Conservation (phyloP, 2,113 vertebrate genomes). For the Oreochromis aureus region DNA sequence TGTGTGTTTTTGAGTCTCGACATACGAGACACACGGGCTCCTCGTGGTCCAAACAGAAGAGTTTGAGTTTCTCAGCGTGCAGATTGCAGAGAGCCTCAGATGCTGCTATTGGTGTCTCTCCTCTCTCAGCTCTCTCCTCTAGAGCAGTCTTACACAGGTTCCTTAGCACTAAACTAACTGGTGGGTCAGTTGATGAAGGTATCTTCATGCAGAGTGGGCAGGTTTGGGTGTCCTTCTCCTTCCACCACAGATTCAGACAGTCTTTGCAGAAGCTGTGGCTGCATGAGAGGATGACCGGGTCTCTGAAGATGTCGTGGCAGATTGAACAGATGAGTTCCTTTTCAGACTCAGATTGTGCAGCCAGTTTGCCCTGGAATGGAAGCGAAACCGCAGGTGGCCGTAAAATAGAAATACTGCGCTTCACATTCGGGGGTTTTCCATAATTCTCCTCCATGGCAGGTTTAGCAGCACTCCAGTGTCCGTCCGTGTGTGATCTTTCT, state of each 20-base stretch:
- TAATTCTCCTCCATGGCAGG: neutral
- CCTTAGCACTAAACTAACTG: neutral
- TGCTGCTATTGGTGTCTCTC: neutral
- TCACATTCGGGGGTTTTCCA: accelerated
- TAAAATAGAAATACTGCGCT: neutral
- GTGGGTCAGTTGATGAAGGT: neutral
- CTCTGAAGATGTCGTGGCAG: neutral
- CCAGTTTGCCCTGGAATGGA: neutral
- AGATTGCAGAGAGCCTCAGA: neutral
- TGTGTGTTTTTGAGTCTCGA: neutral
- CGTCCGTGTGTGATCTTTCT: neutral
- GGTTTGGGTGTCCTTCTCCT: neutral
- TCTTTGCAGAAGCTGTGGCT: slow-evolving; percentile 4
- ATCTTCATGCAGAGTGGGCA: neutral
- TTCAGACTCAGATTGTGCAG: neutral
- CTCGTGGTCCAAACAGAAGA: neutral
- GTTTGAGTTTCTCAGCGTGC: neutral
- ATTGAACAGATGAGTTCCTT: neutral
- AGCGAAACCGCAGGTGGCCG: accelerated
- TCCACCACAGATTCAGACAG: neutral
- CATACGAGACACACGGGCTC: neutral
- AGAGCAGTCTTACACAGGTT: neutral
- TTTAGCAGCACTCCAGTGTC: neutral
- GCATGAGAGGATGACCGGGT: neutral
- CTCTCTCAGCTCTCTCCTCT: neutral